Evolutionary conservation across 2,888 invertebrate species (phyloP).

Genomic region (Papilio demoleus): DNA sequence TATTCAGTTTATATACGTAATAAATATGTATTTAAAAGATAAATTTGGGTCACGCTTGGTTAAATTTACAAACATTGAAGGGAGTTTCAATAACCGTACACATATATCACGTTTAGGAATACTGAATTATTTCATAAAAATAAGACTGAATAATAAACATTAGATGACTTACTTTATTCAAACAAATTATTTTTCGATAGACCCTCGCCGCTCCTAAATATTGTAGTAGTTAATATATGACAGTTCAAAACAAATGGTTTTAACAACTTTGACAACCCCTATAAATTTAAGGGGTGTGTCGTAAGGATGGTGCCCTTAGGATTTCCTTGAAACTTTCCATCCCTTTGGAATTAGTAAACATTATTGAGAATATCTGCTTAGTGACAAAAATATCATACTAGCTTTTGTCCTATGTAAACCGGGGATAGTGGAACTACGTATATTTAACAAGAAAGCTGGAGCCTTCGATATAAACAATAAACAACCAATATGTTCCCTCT

Average conservation of each 20-base stretch:
- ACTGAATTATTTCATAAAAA: not conserved
- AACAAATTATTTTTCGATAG: not conserved
- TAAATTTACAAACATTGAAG: not conserved
- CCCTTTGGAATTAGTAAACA: not conserved
- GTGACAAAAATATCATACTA: not conserved
- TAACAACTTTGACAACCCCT: constrained; percentile 21
- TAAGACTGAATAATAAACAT: too few species aligned
- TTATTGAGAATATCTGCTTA: not conserved
- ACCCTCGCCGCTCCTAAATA: not conserved
- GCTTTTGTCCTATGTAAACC: not conserved
- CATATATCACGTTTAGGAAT: not conserved
- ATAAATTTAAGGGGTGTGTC: constrained; percentile 3
- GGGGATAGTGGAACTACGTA: too few species aligned
- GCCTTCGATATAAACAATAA: too few species aligned
- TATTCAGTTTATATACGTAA: too few species aligned
- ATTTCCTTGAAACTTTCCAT: constrained; percentile 2
- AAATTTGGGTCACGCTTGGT: too few species aligned
- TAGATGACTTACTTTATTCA: not conserved
- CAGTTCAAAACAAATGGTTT: constrained; percentile 8
- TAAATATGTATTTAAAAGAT: too few species aligned
- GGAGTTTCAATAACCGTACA: not conserved
- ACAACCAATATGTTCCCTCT: too few species aligned
- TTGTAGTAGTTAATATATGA: not conserved
- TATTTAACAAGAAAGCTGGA: too few species aligned
- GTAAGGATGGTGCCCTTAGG: not conserved